Conservation (phyloP, 2,888 invertebrate genomes). For the Byasa hedistus region DNA sequence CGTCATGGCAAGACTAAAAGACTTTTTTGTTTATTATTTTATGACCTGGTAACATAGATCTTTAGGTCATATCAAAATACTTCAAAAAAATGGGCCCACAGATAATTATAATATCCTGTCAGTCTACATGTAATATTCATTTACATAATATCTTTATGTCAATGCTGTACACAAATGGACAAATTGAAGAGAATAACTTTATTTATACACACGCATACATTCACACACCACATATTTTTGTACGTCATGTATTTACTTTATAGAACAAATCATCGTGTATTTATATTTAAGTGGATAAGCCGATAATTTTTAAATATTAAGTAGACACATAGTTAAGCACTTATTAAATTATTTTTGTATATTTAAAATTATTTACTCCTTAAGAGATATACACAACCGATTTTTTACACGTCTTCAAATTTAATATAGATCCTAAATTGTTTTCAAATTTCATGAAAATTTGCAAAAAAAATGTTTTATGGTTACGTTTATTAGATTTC, state of each 20-base stretch:
- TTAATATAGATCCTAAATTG: not conserved
- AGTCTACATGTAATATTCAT: too few species aligned
- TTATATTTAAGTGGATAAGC: constrained; percentile 33
- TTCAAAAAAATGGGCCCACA: too few species aligned
- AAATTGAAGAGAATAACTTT: not conserved
- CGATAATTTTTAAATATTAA: constrained; percentile 25
- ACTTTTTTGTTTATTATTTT: too few species aligned
- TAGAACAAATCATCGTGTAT: constrained; percentile 30
- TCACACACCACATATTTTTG: constrained; percentile 41
- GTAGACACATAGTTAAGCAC: constrained; percentile 16
- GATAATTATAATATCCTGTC: too few species aligned
- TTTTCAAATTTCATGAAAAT: not conserved
- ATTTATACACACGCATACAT: constrained; percentile 18
- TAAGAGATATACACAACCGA: not conserved
- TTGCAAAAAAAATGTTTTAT: not conserved
- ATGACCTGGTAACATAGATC: too few species aligned
- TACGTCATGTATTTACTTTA: constrained; percentile 34
- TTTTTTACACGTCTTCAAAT: not conserved
- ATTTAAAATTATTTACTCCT: constrained; percentile 21
- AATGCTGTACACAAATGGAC: not conserved
- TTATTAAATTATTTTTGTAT: constrained; percentile 26
- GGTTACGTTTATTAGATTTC: too few species aligned
- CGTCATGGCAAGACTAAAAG: too few species aligned
- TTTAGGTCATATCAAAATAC: too few species aligned
- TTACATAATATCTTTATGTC: not conserved